A percentile compares a stretch with the other conserved stretches of the same genome.
Conservation (phyloP, 2,797 vertebrate species). For the Sebastes iracundus region DNA sequence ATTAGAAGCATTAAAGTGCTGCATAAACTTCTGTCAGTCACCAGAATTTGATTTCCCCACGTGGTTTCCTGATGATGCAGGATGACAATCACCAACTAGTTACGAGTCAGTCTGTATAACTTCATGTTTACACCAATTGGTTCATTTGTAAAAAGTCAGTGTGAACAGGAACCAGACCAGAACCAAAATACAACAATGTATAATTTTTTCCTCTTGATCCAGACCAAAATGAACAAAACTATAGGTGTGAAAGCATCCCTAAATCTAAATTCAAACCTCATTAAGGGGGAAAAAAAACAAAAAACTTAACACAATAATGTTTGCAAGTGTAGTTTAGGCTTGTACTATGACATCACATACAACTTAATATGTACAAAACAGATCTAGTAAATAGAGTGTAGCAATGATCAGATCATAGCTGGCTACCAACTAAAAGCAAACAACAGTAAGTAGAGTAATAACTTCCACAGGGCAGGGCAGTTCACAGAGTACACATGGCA, state of each 20-base stretch:
- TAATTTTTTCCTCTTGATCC: neutral
- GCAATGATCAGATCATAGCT: conserved; percentile 1
- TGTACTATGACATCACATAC: neutral
- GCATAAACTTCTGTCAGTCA: too few relatives aligned
- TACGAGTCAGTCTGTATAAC: neutral
- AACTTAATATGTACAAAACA: neutral
- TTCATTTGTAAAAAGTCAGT: neutral
- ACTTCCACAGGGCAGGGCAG: conserved; percentile 18
- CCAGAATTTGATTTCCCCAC: too few relatives aligned
- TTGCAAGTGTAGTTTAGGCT: neutral
- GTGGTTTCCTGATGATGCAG: too few relatives aligned
- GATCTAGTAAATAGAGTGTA: neutral
- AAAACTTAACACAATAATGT: neutral
- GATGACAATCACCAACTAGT: neutral
- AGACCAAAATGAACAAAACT: neutral
- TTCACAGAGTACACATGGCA: conserved; percentile 24
- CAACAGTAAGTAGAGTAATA: neutral
- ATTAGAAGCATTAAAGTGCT: too few relatives aligned
- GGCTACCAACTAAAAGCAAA: conserved; percentile 6
- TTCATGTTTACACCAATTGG: neutral
- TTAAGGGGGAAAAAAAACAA: neutral
- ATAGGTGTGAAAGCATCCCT: neutral
- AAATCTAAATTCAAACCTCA: neutral
- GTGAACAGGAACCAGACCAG: neutral
- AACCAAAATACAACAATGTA: neutral